phyloP scores from a whole-genome alignment of 2,888 invertebrate species.

The Lordiphosa fenestrarum region DNA sequence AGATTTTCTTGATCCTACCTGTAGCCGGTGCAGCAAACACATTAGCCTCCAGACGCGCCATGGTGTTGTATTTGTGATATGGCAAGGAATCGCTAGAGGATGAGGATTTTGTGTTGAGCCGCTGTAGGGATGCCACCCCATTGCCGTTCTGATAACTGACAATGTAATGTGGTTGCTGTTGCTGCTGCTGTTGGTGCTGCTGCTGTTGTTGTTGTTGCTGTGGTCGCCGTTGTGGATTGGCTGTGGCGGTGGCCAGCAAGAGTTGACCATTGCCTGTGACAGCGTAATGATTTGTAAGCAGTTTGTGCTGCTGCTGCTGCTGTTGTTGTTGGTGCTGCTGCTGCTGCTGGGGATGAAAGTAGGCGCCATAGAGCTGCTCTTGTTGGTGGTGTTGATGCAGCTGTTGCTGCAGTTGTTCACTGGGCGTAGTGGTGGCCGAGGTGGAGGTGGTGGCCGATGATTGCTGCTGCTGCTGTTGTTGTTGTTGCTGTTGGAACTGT shows the following conservation, averaged over 20 bases:
- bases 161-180: slow-evolving; percentile 47
- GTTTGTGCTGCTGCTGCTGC: slow-evolving; percentile 26
- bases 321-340: no score
- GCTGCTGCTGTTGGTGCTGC: slow-evolving; percentile 21
- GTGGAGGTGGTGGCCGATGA: slow-evolving; percentile 55
- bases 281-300: slow-evolving; percentile 52
- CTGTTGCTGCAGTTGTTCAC: slow-evolving; percentile 49
- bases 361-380: slow-evolving; percentile 39
- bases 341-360: slow-evolving; percentile 38
- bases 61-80: slow-evolving; percentile 76
- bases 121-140: slow-evolving; percentile 45
- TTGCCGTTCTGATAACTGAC: slow-evolving; percentile 54
- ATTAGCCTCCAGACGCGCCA: slow-evolving; percentile 73
- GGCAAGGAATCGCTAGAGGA: slow-evolving; percentile 80
- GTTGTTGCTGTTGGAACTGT: slow-evolving; percentile 53
- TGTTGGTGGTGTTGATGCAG: slow-evolving; percentile 28
- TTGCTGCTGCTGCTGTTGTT: slow-evolving; percentile 48
- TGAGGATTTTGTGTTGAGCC: slow-evolving; percentile 79
- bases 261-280: slow-evolving; percentile 35
- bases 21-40: slow-evolving; percentile 49
- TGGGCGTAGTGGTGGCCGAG: slow-evolving; percentile 50
- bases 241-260: slow-evolving; percentile 30
- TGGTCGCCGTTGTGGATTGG: slow-evolving; percentile 25
- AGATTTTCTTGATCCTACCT: no score
- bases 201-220: slow-evolving; percentile 21